Conservation (phyloP, 1,140 invertebrate genomes). For the Meloidogyne chitwoodi region DNA sequence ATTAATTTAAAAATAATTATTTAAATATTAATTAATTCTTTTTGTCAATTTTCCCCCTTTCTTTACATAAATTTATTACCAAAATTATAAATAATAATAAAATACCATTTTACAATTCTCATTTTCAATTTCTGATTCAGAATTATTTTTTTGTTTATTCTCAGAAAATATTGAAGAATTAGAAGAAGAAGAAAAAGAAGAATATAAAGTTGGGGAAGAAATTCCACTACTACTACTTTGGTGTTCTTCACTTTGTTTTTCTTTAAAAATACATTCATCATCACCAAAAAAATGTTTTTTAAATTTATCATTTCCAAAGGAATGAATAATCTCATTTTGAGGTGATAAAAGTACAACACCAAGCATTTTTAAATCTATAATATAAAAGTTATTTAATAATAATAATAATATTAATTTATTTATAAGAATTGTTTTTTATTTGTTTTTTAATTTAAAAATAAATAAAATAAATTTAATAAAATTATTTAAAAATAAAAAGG, state of each 20-base stretch:
- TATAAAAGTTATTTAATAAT: too few species aligned
- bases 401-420: too few species aligned
- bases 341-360: slow-evolving; percentile 24
- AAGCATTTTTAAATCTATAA: too few species aligned
- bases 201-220: neutral
- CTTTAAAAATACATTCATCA: neutral
- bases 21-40: too few species aligned
- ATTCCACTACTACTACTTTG: slow-evolving; percentile 9
- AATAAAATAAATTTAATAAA: too few species aligned
- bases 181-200: neutral
- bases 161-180: too few species aligned
- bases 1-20: too few species aligned
- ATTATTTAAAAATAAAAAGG: too few species aligned
- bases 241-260: neutral
- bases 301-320: slow-evolving; percentile 23
- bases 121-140: neutral
- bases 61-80: too few species aligned
- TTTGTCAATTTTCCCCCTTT: too few species aligned
- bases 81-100: neutral
- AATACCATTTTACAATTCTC: neutral
- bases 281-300: slow-evolving; percentile 2
- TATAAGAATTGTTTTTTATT: too few species aligned
- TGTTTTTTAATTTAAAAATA: too few species aligned
- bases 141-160: neutral
- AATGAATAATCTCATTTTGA: slow-evolving; percentile 26